Evolutionary conservation across 2,797 vertebrate genomes (phyloP).

Genomic region (Phoxinus dragarum): DNA sequence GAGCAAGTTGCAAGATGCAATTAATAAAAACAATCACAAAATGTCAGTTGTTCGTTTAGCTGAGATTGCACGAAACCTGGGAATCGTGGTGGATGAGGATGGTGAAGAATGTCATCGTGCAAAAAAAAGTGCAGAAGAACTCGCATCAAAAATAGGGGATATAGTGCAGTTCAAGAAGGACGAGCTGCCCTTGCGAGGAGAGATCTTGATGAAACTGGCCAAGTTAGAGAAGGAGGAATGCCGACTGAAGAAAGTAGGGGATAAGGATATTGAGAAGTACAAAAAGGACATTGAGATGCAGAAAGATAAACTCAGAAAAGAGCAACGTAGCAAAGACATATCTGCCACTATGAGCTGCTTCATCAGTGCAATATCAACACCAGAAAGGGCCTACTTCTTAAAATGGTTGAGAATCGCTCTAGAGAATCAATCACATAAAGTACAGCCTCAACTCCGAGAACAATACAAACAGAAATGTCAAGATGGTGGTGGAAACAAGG

Average conservation of each 20-base stretch:
- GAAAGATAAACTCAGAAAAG: background rate
- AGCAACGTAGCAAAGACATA: background rate
- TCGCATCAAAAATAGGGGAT: background rate
- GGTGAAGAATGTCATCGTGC: slow-evolving; percentile 12
- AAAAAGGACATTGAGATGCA: background rate
- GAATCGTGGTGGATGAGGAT: slow-evolving; percentile 41
- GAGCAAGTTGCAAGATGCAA: background rate
- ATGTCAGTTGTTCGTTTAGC: slow-evolving; percentile 64
- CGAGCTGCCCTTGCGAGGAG: slow-evolving; percentile 16
- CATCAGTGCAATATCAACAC: background rate
- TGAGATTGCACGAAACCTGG: slow-evolving; percentile 23
- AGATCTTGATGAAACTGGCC: slow-evolving; percentile 15
- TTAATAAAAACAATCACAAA: background rate
- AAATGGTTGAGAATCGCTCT: background rate
- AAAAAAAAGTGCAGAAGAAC: background rate
- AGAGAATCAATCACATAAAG: background rate
- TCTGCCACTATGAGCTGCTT: background rate
- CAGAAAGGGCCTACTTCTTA: background rate
- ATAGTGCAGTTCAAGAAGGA: slow-evolving; percentile 11
- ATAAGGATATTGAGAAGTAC: background rate
- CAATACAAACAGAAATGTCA: background rate
- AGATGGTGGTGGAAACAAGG: background rate
- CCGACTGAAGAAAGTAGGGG: background rate
- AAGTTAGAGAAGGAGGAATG: background rate
- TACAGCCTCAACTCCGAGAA: background rate